Conservation (phyloP, 2,797 vertebrate species). For the Micropoecilia bifurca region DNA sequence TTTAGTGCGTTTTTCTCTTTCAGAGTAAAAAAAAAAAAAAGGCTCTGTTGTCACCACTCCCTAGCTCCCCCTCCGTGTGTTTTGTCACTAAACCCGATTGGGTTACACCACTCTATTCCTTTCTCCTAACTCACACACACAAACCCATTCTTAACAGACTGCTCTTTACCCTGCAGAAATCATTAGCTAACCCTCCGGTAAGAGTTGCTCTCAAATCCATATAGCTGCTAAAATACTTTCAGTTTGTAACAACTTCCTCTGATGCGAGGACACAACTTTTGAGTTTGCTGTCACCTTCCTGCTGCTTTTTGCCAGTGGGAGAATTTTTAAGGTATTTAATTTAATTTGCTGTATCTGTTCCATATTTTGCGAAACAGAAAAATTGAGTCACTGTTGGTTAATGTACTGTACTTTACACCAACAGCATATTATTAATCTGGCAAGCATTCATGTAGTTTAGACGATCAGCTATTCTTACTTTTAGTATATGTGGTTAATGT, state of each 20-base stretch:
- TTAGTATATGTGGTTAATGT: not conserved
- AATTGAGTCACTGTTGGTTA: not conserved
- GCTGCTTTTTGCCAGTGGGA: constrained; percentile 11
- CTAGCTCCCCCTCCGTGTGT: constrained; percentile 58
- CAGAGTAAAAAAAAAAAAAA: constrained; percentile 77
- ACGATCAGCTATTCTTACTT: constrained; percentile 8
- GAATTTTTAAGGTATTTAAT: not conserved
- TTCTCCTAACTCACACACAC: constrained; percentile 28
- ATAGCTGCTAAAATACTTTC: constrained; percentile 22
- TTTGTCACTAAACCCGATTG: constrained; percentile 75
- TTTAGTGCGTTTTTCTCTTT: constrained; percentile 56
- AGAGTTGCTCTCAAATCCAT: constrained; percentile 47
- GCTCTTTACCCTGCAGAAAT: constrained; percentile 42
- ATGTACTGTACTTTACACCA: not conserved
- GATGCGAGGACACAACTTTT: constrained; percentile 6
- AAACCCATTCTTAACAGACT: constrained; percentile 41
- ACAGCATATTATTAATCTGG: constrained; percentile 1
- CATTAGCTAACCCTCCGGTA: constrained; percentile 53
- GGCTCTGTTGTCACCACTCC: constrained; percentile 67
- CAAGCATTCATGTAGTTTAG: not conserved
- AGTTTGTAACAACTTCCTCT: constrained; percentile 17
- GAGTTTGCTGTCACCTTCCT: constrained; percentile 12
- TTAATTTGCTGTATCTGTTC: constrained; percentile 12
- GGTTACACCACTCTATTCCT: constrained; percentile 65
- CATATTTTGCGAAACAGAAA: not conserved